A percentile compares a stretch with the other conserved stretches of the same genome.
These are phyloP conservation scores for Plutella xylostella DNA, from an alignment of 2,888 invertebrate genomes.

Conservation along the genomic window DNA sequence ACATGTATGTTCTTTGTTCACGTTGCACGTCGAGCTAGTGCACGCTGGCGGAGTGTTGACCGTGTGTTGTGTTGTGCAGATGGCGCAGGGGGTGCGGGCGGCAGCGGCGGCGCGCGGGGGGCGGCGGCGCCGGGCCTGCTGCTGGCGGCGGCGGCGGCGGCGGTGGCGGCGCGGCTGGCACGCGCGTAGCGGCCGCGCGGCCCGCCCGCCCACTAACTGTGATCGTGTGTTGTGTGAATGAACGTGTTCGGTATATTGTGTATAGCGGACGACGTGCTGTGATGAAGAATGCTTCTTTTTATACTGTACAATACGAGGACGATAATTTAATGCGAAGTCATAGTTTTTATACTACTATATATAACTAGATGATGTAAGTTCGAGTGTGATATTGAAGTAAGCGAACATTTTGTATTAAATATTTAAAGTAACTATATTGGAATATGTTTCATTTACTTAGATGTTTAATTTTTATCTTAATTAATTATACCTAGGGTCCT, in stretches of 20 bases:
- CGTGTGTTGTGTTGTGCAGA: conserved; percentile 8
- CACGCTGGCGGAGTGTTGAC: not conserved
- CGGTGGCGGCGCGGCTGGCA: conserved; percentile 20
- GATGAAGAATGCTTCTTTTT: conserved; percentile 56
- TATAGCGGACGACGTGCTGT: conserved; percentile 54
- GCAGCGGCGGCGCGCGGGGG: conserved; percentile 21
- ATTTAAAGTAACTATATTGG: conserved; percentile 37
- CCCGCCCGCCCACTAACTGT: conserved; percentile 53
- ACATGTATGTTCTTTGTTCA: not conserved
- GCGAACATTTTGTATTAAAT: conserved; percentile 63
- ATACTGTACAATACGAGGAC: conserved; percentile 46
- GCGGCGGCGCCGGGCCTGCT: conserved; percentile 12
- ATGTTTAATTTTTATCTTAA: not conserved
- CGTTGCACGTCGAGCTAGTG: not conserved
- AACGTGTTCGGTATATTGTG: conserved; percentile 52
- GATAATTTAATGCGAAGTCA: conserved; percentile 67
- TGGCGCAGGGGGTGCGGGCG: conserved; percentile 15
- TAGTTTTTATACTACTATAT: conserved; percentile 70
- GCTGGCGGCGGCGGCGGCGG: conserved; percentile 15
- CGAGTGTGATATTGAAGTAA: conserved; percentile 69
- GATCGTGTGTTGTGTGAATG: conserved; percentile 51
- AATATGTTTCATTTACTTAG: not conserved
- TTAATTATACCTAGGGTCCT: no score
- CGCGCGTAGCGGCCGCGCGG: conserved; percentile 14
- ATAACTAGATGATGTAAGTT: conserved; percentile 69